phyloP scores from a whole-genome alignment of 1,140 invertebrate genomes.

The Cydia strobilella region DNA sequence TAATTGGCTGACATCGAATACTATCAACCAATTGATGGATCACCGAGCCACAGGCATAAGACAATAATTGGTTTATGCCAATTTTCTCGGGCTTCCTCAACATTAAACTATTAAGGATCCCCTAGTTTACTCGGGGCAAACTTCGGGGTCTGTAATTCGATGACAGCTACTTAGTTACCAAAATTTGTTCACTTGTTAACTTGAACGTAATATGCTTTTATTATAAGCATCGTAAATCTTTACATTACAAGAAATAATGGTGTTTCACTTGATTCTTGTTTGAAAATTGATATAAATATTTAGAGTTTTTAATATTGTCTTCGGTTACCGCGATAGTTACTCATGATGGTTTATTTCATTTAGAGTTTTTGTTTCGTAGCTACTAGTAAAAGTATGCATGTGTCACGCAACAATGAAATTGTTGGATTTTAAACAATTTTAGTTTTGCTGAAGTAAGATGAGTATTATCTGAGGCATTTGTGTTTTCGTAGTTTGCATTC shows the following conservation, averaged over 20 bases:
- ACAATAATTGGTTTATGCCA: slow-evolving; percentile 12
- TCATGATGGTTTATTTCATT: no score
- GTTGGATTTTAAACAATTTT: background rate
- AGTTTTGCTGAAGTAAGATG: background rate
- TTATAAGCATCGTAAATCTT: background rate
- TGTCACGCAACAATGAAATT: background rate
- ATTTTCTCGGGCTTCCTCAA: background rate
- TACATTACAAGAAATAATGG: background rate
- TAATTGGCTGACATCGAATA: background rate
- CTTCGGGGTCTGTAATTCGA: background rate
- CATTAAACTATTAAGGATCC: slow-evolving; percentile 17
- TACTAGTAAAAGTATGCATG: no score
- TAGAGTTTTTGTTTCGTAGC: background rate
- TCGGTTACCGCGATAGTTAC: no score
- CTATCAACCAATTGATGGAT: slow-evolving; percentile 9
- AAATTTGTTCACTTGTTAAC: slow-evolving; percentile 17
- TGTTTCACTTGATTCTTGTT: background rate
- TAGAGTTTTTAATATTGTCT: no score
- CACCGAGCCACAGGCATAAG: background rate
- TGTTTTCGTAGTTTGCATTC: no score
- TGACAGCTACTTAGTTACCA: slow-evolving; percentile 15
- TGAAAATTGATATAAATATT: background rate
- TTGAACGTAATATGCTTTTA: no score
- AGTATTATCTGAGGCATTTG: background rate
- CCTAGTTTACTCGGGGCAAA: background rate